Evolutionary conservation across 2,113 vertebrate genomes (phyloP).

Genomic region (Ameiurus melas): DNA sequence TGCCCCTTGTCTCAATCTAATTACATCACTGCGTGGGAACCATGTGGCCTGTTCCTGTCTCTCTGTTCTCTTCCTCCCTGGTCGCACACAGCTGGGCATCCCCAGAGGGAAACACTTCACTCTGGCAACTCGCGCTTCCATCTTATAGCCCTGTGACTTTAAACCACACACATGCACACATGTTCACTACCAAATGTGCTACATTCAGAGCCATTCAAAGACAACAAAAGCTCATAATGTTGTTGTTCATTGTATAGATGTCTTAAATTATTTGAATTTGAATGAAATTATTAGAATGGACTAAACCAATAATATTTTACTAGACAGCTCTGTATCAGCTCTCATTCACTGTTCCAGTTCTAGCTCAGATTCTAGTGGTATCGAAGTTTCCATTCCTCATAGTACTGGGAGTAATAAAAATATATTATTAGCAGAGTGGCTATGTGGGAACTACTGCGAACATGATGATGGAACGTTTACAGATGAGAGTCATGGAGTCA

Average conservation of each 20-base stretch:
- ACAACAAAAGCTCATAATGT: neutral
- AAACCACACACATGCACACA: neutral
- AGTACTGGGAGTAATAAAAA: neutral
- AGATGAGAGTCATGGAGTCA: conserved; percentile 7
- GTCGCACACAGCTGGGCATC: conserved; percentile 55
- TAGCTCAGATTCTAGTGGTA: neutral
- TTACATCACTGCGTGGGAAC: conserved; percentile 71
- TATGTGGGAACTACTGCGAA: conserved; percentile 10
- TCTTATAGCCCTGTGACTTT: neutral
- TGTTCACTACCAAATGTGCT: neutral
- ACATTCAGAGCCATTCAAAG: neutral
- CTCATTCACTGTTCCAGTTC: neutral
- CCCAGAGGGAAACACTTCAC: conserved; percentile 60
- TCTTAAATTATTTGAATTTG: neutral
- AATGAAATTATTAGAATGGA: neutral
- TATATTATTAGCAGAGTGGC: neutral
- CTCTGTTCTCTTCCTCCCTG: conserved; percentile 63
- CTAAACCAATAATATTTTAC: neutral
- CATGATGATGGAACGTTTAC: neutral
- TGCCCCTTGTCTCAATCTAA: conserved; percentile 54
- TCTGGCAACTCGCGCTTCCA: conserved; percentile 39
- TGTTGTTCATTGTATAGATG: neutral
- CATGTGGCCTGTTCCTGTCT: conserved; percentile 64
- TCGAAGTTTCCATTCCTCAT: neutral
- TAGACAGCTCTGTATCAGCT: neutral